A percentile compares a stretch with the other conserved stretches of the same genome.
phyloP scores from a whole-genome alignment of 2,113 vertebrate genomes.

The Pachypanchax playfairii region DNA sequence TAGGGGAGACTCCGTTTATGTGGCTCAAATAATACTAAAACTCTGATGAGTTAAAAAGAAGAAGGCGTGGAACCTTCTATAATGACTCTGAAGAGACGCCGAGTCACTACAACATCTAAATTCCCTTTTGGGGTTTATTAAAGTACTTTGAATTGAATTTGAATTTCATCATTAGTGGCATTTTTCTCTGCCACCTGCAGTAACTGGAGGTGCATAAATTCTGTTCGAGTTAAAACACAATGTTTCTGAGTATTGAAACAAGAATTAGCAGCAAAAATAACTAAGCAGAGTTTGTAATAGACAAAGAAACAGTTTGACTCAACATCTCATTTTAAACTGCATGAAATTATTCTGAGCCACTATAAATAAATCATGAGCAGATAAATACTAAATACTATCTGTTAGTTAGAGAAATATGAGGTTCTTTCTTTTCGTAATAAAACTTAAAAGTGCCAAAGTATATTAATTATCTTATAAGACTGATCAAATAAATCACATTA shows the following conservation, averaged over 20 bases:
- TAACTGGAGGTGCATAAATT: conserved; percentile 1
- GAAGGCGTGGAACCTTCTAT: too few relatives aligned
- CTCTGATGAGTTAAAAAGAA: too few relatives aligned
- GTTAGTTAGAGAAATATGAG: conserved; percentile 22
- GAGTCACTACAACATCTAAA: too few relatives aligned
- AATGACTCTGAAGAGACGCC: too few relatives aligned
- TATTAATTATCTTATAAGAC: conserved; percentile 32
- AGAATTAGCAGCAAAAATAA: too few relatives aligned
- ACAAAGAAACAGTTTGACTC: conserved; percentile 6
- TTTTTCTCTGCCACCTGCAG: too few relatives aligned
- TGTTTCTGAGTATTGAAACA: not conserved
- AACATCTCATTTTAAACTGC: not conserved
- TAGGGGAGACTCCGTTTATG: too few relatives aligned
- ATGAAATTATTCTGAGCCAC: conserved; percentile 1
- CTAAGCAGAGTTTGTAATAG: too few relatives aligned
- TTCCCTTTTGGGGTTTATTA: too few relatives aligned
- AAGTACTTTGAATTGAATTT: too few relatives aligned
- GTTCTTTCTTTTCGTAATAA: conserved; percentile 17
- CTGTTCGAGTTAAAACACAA: conserved; percentile 6
- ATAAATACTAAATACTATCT: conserved; percentile 35
- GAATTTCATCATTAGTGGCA: conserved; percentile 4
- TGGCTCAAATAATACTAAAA: too few relatives aligned
- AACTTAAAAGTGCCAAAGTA: conserved; percentile 40
- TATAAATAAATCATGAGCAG: conserved; percentile 20
- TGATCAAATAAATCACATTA: conserved; percentile 3